Base-by-base conservation (phyloP, 2,113 vertebrate species). In the Syrmaticus mikado region DNA sequence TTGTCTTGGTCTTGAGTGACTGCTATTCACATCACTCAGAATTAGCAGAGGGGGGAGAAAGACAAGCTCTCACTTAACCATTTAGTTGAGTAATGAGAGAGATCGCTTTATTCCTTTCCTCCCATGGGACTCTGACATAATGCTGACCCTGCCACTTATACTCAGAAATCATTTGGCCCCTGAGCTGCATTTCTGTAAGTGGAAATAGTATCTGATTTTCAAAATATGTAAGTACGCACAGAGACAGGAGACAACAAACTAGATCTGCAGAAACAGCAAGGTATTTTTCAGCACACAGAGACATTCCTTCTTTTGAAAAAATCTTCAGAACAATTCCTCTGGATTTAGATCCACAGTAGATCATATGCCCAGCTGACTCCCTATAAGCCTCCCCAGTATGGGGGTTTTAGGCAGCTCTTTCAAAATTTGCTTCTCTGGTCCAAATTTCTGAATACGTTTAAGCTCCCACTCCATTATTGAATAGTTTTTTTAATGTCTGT, bases 191-290 rank as follows among this genome's bases (percentile, higher is more conserved):
- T 78, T 85, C 22, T 1, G 0, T 17, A 68, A 68, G 10, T 36
- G 25, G 32, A 74, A 83, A 60, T 36, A 32, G 2, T 65, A 21
- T 45, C 36, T 53, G 25, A 48, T 55, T 74, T 74, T 50, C 46
- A 41, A 66, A 34, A 70, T 55, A 15, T 5, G 3, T 40, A 27
- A 45, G 15, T 43, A 53, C 0, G 1, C 0, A 0, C 30, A 62
- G 22, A 57, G 25, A 11, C 18, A 86, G 41, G 22, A 62, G 8
- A 55, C 19, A 62, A 14, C 13, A 74, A 60, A 34, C 11, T 50
- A 28, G 32, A 27, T 46, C n/a, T 60, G 41, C 41, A 27, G 38
- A 75, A 82, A 34, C 3, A 61, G 13, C 9, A 65, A 68, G 10
- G 5, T 72, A 8, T 15, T 78, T 89, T 77, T 55, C 53, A 70